phyloP scores from a whole-genome alignment of 2,113 vertebrate species.

The Lampris megalopsis region DNA sequence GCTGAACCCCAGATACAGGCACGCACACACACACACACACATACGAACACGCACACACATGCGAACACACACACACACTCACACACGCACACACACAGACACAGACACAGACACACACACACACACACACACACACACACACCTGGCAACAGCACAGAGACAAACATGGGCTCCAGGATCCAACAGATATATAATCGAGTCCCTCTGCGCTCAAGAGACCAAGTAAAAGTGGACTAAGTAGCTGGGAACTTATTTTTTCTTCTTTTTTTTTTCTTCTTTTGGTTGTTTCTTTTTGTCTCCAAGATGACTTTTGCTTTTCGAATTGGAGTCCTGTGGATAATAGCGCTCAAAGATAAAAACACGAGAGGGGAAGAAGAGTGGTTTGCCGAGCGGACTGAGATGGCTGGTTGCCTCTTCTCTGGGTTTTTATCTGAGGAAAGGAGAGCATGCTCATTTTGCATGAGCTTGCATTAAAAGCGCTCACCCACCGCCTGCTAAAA shows the following conservation, averaged over 20 bases:
- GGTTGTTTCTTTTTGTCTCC: no score
- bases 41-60: not conserved
- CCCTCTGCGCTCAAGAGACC: not conserved
- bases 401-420: not conserved
- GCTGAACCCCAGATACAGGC: not conserved
- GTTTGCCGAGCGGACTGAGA: not conserved
- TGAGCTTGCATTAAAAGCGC: slow-evolving; percentile 6
- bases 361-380: not conserved
- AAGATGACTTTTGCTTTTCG: not conserved
- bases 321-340: not conserved
- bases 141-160: not conserved
- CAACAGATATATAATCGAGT: not conserved
- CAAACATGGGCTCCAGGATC: not conserved
- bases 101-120: not conserved
- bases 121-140: not conserved
- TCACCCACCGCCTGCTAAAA: slow-evolving; percentile 23
- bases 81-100: slow-evolving; percentile 3
- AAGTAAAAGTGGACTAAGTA: not conserved
- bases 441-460: not conserved
- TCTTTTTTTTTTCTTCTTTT: not conserved
- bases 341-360: no score
- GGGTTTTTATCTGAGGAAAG: not conserved
- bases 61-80: not conserved
- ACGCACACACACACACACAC: slow-evolving; percentile 2
- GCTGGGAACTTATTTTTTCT: slow-evolving; percentile 17